A percentile compares a stretch with the other conserved stretches of the same genome.
Conservation (phyloP, 1,140 invertebrate genomes). For the Sitodiplosis mosellana region DNA sequence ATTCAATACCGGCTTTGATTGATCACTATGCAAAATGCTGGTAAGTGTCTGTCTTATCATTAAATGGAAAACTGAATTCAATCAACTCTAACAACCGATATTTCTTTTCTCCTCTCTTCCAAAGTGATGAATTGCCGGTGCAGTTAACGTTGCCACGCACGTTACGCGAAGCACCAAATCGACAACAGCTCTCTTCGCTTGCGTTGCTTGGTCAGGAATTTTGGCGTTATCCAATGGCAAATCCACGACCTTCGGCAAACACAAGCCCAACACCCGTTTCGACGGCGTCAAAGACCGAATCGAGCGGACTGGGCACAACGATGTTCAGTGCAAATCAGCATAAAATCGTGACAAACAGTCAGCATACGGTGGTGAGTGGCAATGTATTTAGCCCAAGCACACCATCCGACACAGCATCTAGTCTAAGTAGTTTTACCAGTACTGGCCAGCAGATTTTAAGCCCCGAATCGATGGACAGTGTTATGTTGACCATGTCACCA, state of each 20-base stretch:
- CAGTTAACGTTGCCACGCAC: slow-evolving; percentile 68
- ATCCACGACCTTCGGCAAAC: slow-evolving; percentile 42
- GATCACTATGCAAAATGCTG: slow-evolving; percentile 85
- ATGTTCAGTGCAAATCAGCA: slow-evolving; percentile 15
- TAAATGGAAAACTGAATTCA: background rate
- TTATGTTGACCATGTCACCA: slow-evolving; percentile 57
- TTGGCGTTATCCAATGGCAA: slow-evolving; percentile 73
- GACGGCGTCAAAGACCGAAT: slow-evolving; percentile 13
- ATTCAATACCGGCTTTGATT: slow-evolving; percentile 76
- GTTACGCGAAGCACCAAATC: slow-evolving; percentile 66
- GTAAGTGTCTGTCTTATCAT: slow-evolving; percentile 30
- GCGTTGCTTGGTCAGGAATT: slow-evolving; percentile 85
- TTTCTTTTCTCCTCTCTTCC: slow-evolving; percentile 7
- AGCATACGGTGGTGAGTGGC: background rate
- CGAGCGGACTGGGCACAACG: slow-evolving; percentile 21
- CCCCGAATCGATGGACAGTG: slow-evolving; percentile 39
- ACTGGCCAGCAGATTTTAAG: slow-evolving; percentile 26
- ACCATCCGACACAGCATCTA: slow-evolving; percentile 37
- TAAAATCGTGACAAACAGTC: slow-evolving; percentile 5
- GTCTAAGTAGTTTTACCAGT: slow-evolving; percentile 42
- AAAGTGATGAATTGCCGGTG: slow-evolving; percentile 82
- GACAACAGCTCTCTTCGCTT: slow-evolving; percentile 74
- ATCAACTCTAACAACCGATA: slow-evolving; percentile 1
- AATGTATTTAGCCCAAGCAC: slow-evolving; percentile 26
- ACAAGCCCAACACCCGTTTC: slow-evolving; percentile 13